Percentiles rank a stretch among this genome's conserved stretches.
These are phyloP conservation scores for Rissa tridactyla DNA, from an alignment of 2,113 vertebrate species.

Conservation along the genomic window DNA sequence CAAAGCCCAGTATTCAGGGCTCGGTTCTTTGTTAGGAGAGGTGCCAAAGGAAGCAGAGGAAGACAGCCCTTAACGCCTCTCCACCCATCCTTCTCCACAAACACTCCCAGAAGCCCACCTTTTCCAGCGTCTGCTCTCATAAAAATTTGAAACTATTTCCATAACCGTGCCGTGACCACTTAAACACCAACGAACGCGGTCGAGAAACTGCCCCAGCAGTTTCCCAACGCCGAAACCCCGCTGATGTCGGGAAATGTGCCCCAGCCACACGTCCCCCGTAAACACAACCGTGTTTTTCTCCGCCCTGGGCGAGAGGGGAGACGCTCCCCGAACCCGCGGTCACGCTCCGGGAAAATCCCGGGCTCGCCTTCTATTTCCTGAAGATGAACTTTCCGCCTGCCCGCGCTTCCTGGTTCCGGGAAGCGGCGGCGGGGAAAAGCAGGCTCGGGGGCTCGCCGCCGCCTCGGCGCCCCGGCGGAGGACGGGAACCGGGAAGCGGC, in stretches of 20 bases:
- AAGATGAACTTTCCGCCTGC: not conserved
- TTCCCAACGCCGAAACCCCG: not conserved
- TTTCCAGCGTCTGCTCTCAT: not conserved
- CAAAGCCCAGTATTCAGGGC: not conserved
- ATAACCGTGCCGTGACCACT: not conserved
- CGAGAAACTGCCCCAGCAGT: not conserved
- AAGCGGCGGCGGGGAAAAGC: not conserved
- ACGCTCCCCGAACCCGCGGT: not conserved
- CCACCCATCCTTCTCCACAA: not conserved
- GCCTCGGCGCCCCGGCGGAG: not conserved
- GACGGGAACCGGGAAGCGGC: not conserved
- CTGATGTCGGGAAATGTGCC: too few species aligned
- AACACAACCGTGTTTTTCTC: not conserved
- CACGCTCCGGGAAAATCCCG: not conserved
- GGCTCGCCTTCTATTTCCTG: not conserved
- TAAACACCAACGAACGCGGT: rapidly evolving
- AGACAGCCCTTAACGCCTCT: not conserved
- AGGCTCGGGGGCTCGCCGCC: not conserved
- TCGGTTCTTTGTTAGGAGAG: not conserved
- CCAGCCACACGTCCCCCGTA: not conserved
- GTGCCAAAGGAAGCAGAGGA: not conserved
- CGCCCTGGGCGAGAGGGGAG: not conserved
- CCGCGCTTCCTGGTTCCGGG: not conserved
- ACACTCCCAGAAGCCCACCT: not conserved
- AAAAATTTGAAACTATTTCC: not conserved